phyloP scores from a whole-genome alignment of 2,797 vertebrate genomes.

The Eospalax fontanierii region DNA sequence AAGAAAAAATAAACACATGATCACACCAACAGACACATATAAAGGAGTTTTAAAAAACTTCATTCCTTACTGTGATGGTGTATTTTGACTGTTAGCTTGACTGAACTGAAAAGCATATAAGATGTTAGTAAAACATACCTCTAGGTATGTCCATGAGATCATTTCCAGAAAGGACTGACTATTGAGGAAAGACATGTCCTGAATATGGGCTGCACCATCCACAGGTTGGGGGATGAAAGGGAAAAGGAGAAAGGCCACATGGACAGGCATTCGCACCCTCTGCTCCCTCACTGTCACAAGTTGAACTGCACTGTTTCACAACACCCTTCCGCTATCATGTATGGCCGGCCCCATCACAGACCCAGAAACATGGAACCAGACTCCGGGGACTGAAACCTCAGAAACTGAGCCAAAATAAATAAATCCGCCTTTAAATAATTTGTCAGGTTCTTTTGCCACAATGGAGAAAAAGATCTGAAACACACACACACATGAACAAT shows the following conservation, averaged over 20 bases:
- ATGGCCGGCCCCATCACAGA: neutral
- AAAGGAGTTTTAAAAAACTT: conserved; percentile 10
- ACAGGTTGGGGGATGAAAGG: neutral
- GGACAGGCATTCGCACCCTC: neutral
- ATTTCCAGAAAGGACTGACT: neutral
- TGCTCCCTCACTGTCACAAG: neutral
- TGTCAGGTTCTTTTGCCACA: neutral
- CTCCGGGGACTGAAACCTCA: neutral
- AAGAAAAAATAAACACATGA: neutral
- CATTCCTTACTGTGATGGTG: neutral
- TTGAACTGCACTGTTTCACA: neutral
- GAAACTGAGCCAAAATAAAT: neutral
- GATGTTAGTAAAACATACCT: neutral
- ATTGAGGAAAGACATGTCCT: too few relatives aligned
- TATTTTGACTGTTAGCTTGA: neutral
- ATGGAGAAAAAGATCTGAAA: neutral
- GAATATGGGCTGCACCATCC: neutral
- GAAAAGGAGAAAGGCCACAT: neutral
- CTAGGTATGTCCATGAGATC: neutral
- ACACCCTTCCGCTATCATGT: neutral
- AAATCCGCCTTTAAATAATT: neutral
- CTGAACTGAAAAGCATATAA: neutral
- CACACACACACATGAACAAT: neutral
- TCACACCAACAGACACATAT: neutral
- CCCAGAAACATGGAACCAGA: neutral